Conservation (phyloP, 2,888 invertebrate species). For the Pyrocoelia pectoralis region DNA sequence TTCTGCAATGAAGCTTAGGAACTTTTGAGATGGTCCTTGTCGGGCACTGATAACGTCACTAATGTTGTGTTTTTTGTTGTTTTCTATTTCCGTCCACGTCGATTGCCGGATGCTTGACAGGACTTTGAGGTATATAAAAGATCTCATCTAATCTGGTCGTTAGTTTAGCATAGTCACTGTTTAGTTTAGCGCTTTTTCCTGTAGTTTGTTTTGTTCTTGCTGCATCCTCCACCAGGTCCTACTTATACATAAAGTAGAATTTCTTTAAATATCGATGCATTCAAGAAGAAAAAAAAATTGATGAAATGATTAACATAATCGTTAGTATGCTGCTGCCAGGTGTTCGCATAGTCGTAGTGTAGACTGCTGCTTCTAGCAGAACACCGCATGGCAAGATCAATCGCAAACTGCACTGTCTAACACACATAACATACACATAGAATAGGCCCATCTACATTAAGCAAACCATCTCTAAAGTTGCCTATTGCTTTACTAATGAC, state of each 20-base stretch:
- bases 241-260: conserved; percentile 31
- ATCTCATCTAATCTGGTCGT: conserved; percentile 59
- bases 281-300: conserved; percentile 22
- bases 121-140: conserved; percentile 81
- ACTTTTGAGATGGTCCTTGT: conserved; percentile 95
- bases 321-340: conserved; percentile 39
- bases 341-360: conserved; percentile 46
- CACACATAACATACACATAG: conserved; percentile 48
- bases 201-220: conserved; percentile 54
- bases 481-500: conserved; percentile 59
- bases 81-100: conserved; percentile 67
- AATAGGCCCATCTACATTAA: conserved; percentile 57
- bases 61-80: conserved; percentile 70
- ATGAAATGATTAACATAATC: conserved; percentile 24
- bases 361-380: conserved; percentile 53
- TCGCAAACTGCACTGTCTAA: conserved; percentile 38
- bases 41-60: conserved; percentile 61
- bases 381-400: conserved; percentile 55
- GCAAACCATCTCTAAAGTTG: conserved; percentile 68
- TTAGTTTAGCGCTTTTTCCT: conserved; percentile 60
- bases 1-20: conserved; percentile 69
- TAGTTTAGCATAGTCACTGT: conserved; percentile 60
- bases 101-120: conserved; percentile 74
- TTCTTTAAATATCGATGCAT: conserved; percentile 28
- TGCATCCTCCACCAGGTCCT: conserved; percentile 41